Evolutionary conservation across 1,140 invertebrate species (phyloP).

Genomic region (Hylaeus anthracinus): DNA sequence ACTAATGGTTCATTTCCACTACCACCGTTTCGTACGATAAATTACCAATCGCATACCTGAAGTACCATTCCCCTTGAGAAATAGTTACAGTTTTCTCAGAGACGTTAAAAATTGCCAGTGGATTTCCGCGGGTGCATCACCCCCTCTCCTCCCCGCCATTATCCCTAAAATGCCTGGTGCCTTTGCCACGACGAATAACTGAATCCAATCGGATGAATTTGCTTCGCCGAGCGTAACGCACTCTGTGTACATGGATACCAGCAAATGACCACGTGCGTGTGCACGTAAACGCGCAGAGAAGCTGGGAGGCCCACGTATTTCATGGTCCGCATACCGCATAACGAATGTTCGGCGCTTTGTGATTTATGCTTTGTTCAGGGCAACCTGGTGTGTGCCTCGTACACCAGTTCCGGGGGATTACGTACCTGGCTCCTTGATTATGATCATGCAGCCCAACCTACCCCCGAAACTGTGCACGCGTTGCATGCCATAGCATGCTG

Average conservation of each 20-base stretch:
- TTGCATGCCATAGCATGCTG: background rate
- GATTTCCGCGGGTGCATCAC: background rate
- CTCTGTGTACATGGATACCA: constrained; percentile 9
- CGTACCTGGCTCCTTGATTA: constrained; percentile 60
- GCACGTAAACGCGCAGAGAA: constrained; percentile 34
- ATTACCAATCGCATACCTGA: no score
- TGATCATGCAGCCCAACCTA: constrained; percentile 13
- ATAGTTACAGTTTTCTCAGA: background rate
- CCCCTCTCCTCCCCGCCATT: background rate
- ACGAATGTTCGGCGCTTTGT: constrained; percentile 78
- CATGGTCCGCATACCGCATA: constrained; percentile 76
- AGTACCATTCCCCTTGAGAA: no score
- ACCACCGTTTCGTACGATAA: no score
- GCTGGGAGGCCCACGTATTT: constrained; percentile 69
- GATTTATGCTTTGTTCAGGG: constrained; percentile 77
- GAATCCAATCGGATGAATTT: constrained; percentile 73
- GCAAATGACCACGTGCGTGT: background rate
- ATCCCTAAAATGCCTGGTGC: no score
- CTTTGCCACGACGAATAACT: constrained; percentile 51
- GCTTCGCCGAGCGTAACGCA: constrained; percentile 61
- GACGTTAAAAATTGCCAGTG: constrained; percentile 39
- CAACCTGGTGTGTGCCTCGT: constrained; percentile 34
- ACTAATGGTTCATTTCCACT: no score
- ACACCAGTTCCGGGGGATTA: constrained; percentile 43
- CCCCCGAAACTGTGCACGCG: background rate